phyloP scores from a whole-genome alignment of 2,888 invertebrate genomes.

The Eristalis pertinax region DNA sequence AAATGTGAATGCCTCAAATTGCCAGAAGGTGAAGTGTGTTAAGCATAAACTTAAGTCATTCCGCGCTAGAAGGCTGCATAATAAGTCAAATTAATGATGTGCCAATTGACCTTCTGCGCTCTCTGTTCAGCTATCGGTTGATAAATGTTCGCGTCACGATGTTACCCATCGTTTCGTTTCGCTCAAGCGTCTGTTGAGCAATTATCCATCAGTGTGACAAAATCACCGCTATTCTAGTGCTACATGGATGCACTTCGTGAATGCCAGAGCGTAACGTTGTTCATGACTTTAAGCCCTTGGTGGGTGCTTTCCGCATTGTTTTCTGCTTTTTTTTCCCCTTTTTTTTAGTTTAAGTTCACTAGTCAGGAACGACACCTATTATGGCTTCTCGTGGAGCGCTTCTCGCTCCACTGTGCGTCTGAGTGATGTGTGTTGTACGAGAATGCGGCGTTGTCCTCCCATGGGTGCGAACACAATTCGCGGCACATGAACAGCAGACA shows the following conservation, averaged over 20 bases:
- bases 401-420: neutral
- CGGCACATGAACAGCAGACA: neutral
- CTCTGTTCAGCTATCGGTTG: neutral
- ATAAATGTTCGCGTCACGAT: neutral
- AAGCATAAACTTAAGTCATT: too few relatives aligned
- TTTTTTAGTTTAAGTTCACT: neutral
- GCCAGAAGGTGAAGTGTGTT: too few relatives aligned
- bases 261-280: neutral
- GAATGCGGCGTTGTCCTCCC: too few relatives aligned
- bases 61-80: too few relatives aligned
- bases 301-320: neutral
- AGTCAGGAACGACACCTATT: neutral
- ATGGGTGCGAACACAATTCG: neutral
- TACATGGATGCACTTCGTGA: conserved; percentile 5
- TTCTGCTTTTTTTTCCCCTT: neutral
- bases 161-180: neutral
- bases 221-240: neutral
- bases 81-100: neutral
- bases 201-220: neutral
- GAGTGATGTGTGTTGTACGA: neutral
- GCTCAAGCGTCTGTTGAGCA: neutral
- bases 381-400: neutral
- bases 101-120: neutral
- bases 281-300: neutral
- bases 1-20: too few relatives aligned